Conservation (phyloP, 2,797 vertebrate species). For the Dendrocincla tyrannina region DNA sequence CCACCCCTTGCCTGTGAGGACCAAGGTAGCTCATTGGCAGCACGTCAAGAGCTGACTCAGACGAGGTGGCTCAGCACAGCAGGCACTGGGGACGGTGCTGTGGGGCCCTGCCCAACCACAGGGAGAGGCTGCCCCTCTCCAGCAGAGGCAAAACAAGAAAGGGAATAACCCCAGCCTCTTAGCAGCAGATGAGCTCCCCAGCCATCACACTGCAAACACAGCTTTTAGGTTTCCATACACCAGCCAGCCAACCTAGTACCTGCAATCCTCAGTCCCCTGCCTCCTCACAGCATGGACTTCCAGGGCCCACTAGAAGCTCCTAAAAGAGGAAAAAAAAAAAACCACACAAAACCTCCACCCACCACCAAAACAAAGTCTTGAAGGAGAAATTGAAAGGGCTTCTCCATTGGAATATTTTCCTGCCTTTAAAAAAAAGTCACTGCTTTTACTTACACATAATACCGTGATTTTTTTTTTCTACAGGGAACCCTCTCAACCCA, state of each 20-base stretch:
- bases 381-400: not conserved
- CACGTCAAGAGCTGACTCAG: not conserved
- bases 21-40: fast-evolving
- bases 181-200: not conserved
- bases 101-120: not conserved
- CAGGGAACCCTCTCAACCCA: not conserved
- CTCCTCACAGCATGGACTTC: not conserved
- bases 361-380: not conserved
- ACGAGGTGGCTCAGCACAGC: not conserved
- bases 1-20: fast-evolving
- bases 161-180: not conserved
- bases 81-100: not conserved
- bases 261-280: not conserved
- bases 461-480: not conserved
- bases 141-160: not conserved
- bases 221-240: fast-evolving
- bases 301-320: not conserved
- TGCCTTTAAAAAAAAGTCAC: not conserved
- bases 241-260: fast-evolving
- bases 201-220: fast-evolving
- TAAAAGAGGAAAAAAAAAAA: not conserved
- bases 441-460: not conserved
- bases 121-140: not conserved
- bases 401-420: not conserved
- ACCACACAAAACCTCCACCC: not conserved